Evolutionary conservation across 2,888 invertebrate genomes (phyloP), one percentile per base, ranked within the genome.

Genomic region (Ornithoptera alexandrae): DNA sequence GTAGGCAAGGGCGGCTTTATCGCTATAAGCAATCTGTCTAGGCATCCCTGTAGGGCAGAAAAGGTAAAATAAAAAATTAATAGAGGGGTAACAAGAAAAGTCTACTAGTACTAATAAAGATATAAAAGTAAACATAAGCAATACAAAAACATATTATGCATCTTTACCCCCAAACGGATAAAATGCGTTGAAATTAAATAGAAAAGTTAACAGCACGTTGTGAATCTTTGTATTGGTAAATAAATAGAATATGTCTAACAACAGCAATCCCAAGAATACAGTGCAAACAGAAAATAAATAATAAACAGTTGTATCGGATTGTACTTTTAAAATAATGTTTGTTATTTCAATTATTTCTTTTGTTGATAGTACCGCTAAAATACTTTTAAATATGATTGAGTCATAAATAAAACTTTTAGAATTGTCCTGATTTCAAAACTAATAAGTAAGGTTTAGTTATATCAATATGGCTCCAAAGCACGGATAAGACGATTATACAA

Each of bases 161-260:
- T 5, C 18, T 53, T 53, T n/a, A 53, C 15, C 18, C 18, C n/a
- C 5, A 22, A n/a, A 53, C 18, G 18, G 53, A 53, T 53, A 53
- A 53, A 53, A 53, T 3, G n/a, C 6, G 15, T 12, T 46, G 15
- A 46, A 15, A 12, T 42, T 42, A 12, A 10, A 46, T 15, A 15
- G 30, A 46, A 10, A 42, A 12, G 0, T 39, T 4, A 17, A n/a
- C 53, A n/a, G 5, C 15, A 6, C 42, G 56, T 56, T 30, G 17
- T 30, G 18, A 58, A 53, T 39, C 30, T 57, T n/a, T 67, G 10
- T 65, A 62, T 66, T 62, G 50, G 56, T 60, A 67, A 66, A 70
- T 63, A 67, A 67, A 67, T 67, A 63, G 53, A 67, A 60, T 67
- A 67, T 63, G 67, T 70, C 70, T 64, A 58, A 70, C 36, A 46